Base-by-base conservation (phyloP, 2,888 invertebrate genomes). In the Clusia tigrina region DNA sequence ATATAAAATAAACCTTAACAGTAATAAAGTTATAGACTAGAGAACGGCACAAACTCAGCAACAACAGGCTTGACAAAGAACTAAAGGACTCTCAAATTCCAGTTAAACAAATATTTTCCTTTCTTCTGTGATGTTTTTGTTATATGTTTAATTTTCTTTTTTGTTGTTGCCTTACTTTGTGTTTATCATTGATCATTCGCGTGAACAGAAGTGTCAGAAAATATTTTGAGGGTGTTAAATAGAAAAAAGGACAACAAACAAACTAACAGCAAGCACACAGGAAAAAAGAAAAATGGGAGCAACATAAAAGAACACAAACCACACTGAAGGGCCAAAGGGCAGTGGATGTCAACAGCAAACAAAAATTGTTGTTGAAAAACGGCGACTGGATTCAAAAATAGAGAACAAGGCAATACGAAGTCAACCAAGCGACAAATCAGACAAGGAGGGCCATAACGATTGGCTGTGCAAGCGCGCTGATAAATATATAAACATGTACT, bases 141-240 rank as follows among this genome's bases (percentile, higher is more conserved):
- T 48, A 9, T 32, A 32, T 32, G 32, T 32, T 6, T 32, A 12
- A 6, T 9, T 32, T 32, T 32, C 6, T 32, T 20, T 18, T 5
- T 18, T 42, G 42, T 42, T 42, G 9, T 42, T 42, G n/a, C 3
- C n/a, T 3, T n/a, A 42, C n/a, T 15, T 20, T 20, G 20, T 20
- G 48, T 48, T 48, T 48, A 48, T 48, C 48, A 48, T 20, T 48
- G 48, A 48, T 48, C 48, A 22, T 6, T 22, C 48, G 48, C 18
- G 48, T 48, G 48, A 22, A 48, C 48, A 48, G 22, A 18, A 48
- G 48, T 48, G 22, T 15, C 20, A 48, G 48, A 18, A 48, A 48
- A 48, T 48, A 48, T 48, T 48, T 48, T 20, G 48, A 20, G 48
- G 20, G 48, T 48, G 48, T 48, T 48, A 48, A 22, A 20, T 20